Evolutionary conservation across 1,140 invertebrate species (phyloP).

Genomic region (Bombus waltoni): DNA sequence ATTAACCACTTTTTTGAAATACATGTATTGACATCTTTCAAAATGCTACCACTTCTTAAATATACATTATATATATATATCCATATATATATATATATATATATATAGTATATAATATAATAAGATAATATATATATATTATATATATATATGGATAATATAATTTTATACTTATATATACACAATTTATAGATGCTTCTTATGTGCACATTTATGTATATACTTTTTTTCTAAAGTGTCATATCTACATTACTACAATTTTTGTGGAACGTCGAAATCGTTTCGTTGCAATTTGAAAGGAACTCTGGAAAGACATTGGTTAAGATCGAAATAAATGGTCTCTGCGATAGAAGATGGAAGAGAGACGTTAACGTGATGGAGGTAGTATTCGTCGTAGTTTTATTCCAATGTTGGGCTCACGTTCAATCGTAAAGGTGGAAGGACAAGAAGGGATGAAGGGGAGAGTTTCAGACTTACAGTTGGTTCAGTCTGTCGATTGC

Average conservation of each 20-base stretch:
- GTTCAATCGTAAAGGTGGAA: constrained; percentile 64
- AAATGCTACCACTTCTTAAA: too few relatives aligned
- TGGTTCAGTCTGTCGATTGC: constrained; percentile 56
- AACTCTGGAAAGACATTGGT: constrained; percentile 66
- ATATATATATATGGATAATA: too few relatives aligned
- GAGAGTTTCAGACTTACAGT: constrained; percentile 42
- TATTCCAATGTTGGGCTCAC: constrained; percentile 68
- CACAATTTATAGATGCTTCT: neutral
- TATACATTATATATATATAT: too few relatives aligned
- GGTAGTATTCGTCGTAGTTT: constrained; percentile 67
- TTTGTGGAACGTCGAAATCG: neutral
- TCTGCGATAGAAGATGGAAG: constrained; percentile 66
- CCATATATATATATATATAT: too few relatives aligned
- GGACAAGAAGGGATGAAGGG: constrained; percentile 20
- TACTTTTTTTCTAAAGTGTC: neutral
- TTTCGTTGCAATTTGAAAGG: constrained; percentile 55
- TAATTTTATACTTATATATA: neutral
- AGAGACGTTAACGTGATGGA: constrained; percentile 69
- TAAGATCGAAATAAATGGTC: constrained; percentile 71
- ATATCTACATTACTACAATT: neutral
- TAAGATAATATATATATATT: too few relatives aligned
- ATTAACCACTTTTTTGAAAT: too few relatives aligned
- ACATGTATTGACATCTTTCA: too few relatives aligned
- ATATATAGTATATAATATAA: too few relatives aligned
- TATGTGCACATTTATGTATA: too few relatives aligned